Evolutionary conservation across 2,888 invertebrate species (phyloP).

Genomic region (Andrena hattorfiana): DNA sequence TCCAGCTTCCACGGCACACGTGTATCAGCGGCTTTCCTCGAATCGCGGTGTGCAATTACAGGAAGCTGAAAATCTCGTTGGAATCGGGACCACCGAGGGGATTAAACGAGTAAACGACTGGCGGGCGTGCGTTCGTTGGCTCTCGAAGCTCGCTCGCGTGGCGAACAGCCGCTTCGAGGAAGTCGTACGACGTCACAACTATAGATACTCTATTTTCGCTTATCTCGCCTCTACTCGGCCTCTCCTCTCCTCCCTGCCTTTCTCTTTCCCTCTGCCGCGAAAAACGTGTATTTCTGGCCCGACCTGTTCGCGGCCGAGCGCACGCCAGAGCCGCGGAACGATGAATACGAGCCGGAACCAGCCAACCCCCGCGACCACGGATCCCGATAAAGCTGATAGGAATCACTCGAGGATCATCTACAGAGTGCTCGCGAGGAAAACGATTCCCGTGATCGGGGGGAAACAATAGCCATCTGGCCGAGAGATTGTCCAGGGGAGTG

Average conservation of each 20-base stretch:
- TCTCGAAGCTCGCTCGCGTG: conserved; percentile 52
- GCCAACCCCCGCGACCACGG: conserved; percentile 20
- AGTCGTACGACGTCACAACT: conserved; percentile 69
- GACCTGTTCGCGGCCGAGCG: conserved; percentile 29
- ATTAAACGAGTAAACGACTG: conserved; percentile 59
- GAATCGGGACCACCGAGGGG: conserved; percentile 21
- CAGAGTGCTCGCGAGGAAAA: conserved; percentile 5
- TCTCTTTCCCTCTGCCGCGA: conserved; percentile 36
- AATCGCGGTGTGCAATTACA: conserved; percentile 13
- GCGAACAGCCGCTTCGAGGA: conserved; percentile 58
- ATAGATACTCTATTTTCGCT: conserved; percentile 75
- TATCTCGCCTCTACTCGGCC: conserved; percentile 62
- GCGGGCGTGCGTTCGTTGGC: conserved; percentile 56
- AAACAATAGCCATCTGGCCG: conserved; percentile 25
- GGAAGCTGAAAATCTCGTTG: conserved; percentile 21
- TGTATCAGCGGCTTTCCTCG: neutral
- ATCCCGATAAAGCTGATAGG: conserved; percentile 42
- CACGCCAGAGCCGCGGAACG: conserved; percentile 29
- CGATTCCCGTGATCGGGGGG: conserved; percentile 1
- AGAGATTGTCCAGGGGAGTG: conserved; percentile 19
- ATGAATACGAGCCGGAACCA: conserved; percentile 45
- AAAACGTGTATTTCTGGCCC: conserved; percentile 69
- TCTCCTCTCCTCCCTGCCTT: neutral
- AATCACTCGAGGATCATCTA: conserved; percentile 32
- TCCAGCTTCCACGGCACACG: neutral